Evolutionary conservation across 2,888 invertebrate genomes (phyloP), one percentile per base, ranked within the genome.

Genomic region (Diplolepis rosae): DNA sequence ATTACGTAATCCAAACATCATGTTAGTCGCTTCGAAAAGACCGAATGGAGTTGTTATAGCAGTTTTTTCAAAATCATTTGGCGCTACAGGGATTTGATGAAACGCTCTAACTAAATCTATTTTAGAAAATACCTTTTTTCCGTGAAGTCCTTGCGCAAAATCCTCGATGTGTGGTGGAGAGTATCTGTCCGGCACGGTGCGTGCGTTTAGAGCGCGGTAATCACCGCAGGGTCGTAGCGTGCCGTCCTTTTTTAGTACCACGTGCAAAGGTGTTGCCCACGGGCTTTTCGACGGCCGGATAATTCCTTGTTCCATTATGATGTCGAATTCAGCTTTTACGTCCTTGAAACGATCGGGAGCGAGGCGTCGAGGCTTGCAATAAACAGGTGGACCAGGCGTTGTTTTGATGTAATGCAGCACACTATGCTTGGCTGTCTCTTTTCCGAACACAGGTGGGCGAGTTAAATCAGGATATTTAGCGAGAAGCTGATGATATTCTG

Each of bases 211-310:
- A 15, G 24, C 11, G 1, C 84, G 67, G 39, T 81, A 85, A 48
- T 85, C 84, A 2, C 80, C 83, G 61, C 82, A 82, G 0, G 74
- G 72, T 45, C n/a, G n/a, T n/a, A n/a, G n/a, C n/a, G n/a, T n/a
- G n/a, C n/a, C n/a, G n/a, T n/a, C n/a, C n/a, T n/a, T 79, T 68
- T 83, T 87, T 4, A 69, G 72, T 0, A 78, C 83, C 24, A 84
- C 42, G 69, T 84, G 85, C 0, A 89, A 75, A 0, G 87, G 89
- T 39, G 82, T 85, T 0, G 88, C 78, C 88, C 87, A 89, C 1
- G 79, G 72, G 42, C 86, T 86, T 13, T 24, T 18, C 18, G 42
- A 32, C 13, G 42, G 28, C 4, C 61, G 28, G 5, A 68, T 28
- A 13, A 68, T 68, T 1, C 50, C 61, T 24, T 39, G 32, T 13